Base-by-base conservation (phyloP, 2,113 vertebrate genomes). In the Lycaon pictus region DNA sequence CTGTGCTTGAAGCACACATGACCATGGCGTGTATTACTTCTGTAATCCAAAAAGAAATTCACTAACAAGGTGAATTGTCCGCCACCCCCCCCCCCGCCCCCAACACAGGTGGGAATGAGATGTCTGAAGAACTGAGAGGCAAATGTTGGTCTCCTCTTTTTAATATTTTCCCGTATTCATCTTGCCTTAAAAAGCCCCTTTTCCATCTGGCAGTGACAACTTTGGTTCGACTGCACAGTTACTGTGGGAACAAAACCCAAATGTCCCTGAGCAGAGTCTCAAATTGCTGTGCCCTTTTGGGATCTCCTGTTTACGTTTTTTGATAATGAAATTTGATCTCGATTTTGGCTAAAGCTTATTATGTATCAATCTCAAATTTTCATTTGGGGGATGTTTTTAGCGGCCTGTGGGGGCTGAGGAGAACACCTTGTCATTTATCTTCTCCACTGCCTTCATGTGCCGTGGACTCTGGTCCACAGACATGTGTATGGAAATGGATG, bases 251-350 rank as follows among this genome's bases (percentile, higher is more conserved):
- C 27, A 63, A 58, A 97, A 91, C 53, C 37, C 69, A 27, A 96
- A 95, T 87, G 62, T 93, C 15, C 0, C 92, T 15, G 27, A 48
- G 35, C 65, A 89, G 80, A 79, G 93, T 88, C 96, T 79, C 5
- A 23, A 93, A 56, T 53, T 69, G 79, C 35, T 97, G 37, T 72
- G 16, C 71, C 69, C 87, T 91, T 92, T n/a, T 17, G 72, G 72
- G 95, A 89, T 82, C 82, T 63, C 72, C 65, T 74, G 11, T 69
- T 91, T 95, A 85, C 17, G 63, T 37, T 62, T 96, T 76, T 53
- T n/a, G 32, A 27, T 92, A 48, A 92, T 89, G 87, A 95, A 94
- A 80, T 89, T 88, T 56, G 76, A 76, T 95, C 90, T 85, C 51
- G 65, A 86, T 92, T 93, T 92, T 74, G 15, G 0, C 51, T 27